Percentiles rank a stretch among this genome's conserved stretches.
phyloP scores from a whole-genome alignment of 2,888 invertebrate species.

The Mesoligia furuncula region DNA sequence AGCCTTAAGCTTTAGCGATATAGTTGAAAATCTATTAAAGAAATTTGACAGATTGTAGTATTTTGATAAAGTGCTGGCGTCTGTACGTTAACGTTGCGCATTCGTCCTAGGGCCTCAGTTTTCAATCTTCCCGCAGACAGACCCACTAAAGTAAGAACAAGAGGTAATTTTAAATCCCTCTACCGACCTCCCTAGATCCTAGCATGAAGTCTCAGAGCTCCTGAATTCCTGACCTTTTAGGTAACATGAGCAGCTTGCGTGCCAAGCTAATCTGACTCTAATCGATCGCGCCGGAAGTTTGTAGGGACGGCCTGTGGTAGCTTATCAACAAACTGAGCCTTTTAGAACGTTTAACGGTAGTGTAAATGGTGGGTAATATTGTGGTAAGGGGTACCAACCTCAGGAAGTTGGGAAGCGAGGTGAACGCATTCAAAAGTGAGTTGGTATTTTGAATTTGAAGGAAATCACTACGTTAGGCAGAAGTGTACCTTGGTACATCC shows the following conservation, averaged over 20 bases:
- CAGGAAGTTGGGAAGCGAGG: not conserved
- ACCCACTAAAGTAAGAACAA: not conserved
- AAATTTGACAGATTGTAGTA: too few species aligned
- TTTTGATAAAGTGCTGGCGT: too few species aligned
- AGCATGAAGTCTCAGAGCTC: constrained; percentile 2
- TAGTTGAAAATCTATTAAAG: too few species aligned
- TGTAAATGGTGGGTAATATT: not conserved
- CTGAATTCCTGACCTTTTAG: constrained; percentile 43
- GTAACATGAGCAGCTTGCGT: constrained; percentile 43
- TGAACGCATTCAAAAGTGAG: not conserved
- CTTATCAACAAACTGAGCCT: constrained; percentile 40
- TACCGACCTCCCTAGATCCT: not conserved
- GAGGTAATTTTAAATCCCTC: not conserved
- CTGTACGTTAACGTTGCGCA: too few species aligned
- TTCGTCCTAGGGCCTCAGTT: not conserved
- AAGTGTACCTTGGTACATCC: too few species aligned
- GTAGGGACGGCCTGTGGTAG: constrained; percentile 13
- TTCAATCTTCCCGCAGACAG: not conserved
- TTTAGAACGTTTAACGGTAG: constrained; percentile 23
- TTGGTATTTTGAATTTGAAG: not conserved
- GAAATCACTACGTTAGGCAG: not conserved
- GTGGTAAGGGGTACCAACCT: constrained; percentile 27
- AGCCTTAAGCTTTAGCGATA: too few species aligned
- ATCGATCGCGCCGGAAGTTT: constrained; percentile 45
- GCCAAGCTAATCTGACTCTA: constrained; percentile 32